phyloP scores from a whole-genome alignment of 2,113 vertebrate genomes.

The Poeciliopsis prolifica region DNA sequence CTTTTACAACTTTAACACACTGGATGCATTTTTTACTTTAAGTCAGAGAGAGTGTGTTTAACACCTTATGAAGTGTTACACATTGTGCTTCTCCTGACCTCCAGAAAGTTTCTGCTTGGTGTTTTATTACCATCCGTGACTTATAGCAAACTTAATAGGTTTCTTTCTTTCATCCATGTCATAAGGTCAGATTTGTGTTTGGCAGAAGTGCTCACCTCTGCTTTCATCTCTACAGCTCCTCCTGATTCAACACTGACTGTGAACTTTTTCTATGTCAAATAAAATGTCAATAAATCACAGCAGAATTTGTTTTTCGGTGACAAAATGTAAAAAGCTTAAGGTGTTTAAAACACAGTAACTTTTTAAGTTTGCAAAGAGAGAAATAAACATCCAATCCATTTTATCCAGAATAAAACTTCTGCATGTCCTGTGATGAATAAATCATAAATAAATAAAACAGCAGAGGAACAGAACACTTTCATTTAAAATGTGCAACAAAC shows the following conservation, averaged over 20 bases:
- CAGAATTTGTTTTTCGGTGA: not conserved
- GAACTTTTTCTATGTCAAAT: not conserved
- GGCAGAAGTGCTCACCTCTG: not conserved
- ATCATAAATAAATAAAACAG: not conserved
- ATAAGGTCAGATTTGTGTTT: not conserved
- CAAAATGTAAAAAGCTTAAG: not conserved
- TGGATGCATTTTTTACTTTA: not conserved
- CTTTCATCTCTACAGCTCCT: not conserved
- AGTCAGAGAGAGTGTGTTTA: not conserved
- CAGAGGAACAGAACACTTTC: not conserved
- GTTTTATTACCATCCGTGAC: not conserved
- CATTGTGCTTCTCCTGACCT: too few relatives aligned
- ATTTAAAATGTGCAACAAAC: not conserved
- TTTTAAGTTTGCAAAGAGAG: not conserved
- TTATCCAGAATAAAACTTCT: not conserved
- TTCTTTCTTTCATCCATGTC: not conserved
- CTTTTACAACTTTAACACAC: not conserved
- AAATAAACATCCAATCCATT: not conserved
- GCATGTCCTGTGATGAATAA: not conserved
- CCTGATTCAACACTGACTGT: not conserved
- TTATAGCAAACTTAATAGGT: not conserved
- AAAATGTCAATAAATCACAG: not conserved
- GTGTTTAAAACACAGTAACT: not conserved
- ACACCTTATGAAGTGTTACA: not conserved
- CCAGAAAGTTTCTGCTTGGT: not conserved